Conservation (phyloP, 2,888 invertebrate genomes). For the Lamellibrachia columna region DNA sequence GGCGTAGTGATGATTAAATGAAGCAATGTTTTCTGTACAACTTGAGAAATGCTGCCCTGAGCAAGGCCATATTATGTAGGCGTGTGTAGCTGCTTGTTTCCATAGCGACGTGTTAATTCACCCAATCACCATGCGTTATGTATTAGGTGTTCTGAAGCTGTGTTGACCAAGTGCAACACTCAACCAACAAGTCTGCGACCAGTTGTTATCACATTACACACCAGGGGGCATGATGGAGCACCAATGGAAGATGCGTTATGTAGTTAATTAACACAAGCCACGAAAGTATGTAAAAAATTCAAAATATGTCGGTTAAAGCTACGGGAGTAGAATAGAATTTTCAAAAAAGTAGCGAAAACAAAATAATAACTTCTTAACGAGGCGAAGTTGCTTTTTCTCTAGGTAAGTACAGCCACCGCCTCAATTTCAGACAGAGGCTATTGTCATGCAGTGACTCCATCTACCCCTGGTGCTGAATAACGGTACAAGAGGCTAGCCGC, state of each 20-base stretch:
- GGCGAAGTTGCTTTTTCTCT: not conserved
- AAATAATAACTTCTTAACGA: not conserved
- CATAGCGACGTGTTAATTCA: not conserved
- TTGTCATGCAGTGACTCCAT: not conserved
- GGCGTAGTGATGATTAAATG: not conserved
- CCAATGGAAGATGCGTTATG: not conserved
- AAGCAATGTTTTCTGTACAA: not conserved
- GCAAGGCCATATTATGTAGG: not conserved
- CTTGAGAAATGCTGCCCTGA: not conserved
- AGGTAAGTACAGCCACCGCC: not conserved
- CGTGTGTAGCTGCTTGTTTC: not conserved
- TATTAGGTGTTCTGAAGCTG: not conserved
- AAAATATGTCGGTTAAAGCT: not conserved
- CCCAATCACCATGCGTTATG: not conserved
- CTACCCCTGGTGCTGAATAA: not conserved
- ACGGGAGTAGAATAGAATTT: not conserved
- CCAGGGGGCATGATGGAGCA: not conserved
- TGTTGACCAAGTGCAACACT: not conserved
- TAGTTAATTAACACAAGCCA: not conserved
- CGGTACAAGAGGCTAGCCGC: not conserved
- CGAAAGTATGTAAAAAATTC: not conserved
- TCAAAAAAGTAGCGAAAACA: not conserved
- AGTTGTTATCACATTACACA: not conserved
- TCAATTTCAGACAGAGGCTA: not conserved
- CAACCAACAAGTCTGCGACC: slow-evolving; percentile 16